phyloP scores from a whole-genome alignment of 2,888 invertebrate species.

The Cephalotes varians region DNA sequence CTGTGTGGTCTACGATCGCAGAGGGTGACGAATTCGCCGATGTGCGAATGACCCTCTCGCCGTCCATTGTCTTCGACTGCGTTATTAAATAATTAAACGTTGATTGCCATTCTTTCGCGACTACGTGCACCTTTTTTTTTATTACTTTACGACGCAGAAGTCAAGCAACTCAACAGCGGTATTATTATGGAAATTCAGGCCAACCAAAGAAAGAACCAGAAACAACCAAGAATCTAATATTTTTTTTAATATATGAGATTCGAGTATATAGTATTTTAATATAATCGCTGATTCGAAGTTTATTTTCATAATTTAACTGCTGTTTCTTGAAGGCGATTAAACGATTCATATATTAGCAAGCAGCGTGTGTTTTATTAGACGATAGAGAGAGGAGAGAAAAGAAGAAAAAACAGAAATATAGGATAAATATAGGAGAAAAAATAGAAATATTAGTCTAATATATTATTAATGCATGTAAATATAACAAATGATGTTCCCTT shows the following conservation, averaged over 20 bases:
- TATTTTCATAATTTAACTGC: slow-evolving; percentile 16
- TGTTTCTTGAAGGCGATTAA: slow-evolving; percentile 12
- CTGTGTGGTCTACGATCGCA: slow-evolving; percentile 21
- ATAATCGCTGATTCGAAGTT: not conserved
- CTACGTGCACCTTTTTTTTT: not conserved
- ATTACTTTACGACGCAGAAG: not conserved
- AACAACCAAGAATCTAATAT: no score
- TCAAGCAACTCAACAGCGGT: not conserved
- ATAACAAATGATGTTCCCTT: slow-evolving; percentile 14
- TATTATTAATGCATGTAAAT: slow-evolving; percentile 34
- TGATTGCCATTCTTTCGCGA: slow-evolving; percentile 24
- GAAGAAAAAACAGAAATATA: not conserved
- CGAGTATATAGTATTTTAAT: not conserved
- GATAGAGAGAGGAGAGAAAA: not conserved
- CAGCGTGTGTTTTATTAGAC: slow-evolving; percentile 6
- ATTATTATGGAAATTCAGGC: slow-evolving; percentile 8
- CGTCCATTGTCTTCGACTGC: slow-evolving; percentile 56
- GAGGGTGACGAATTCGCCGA: slow-evolving; percentile 67
- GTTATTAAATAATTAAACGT: slow-evolving; percentile 65
- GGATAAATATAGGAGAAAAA: not conserved
- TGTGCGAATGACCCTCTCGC: slow-evolving; percentile 67
- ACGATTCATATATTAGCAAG: slow-evolving; percentile 20
- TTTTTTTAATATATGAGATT: not conserved
- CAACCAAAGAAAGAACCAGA: no score
- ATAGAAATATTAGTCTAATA: slow-evolving; percentile 30